Base-by-base conservation (phyloP, 2,113 vertebrate species). In the Strix uralensis region DNA sequence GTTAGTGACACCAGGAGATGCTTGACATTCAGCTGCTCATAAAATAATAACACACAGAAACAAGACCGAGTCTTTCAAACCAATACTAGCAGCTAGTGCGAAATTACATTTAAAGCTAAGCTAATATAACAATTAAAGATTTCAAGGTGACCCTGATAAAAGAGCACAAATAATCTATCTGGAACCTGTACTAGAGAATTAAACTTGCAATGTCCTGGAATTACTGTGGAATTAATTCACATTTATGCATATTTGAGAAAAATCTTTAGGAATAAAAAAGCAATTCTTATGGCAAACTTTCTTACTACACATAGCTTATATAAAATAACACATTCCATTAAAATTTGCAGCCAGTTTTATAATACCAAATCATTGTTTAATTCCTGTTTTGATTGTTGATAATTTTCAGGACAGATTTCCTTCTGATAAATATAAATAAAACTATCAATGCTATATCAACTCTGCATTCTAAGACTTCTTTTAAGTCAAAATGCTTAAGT, bases 11-110 rank as follows among this genome's bases (percentile, higher is more conserved):
- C 27, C 44, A 85, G 54, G 69, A 96, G 62, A 91, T 38, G 51
- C 38, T 89, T 95, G 91, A 84, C 78, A 89, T 92, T 96, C 92
- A 93, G 18, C 61, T 75, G 40, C 44, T 94, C 78, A 87, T 92
- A 89, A 95, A 95, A 85, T 69, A 74, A 49, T 29, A 87, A 79
- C 44, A 72, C 66, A 86, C 42, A 85, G 77, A 80, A 91, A 91
- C 52, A 85, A 81, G 52, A 61, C 57, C 42, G 46, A 85, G 30
- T 92, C 44, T 82, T 92, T 91, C 61, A 91, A 91, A 61, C 15
- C 3, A 13, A 65, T 89, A 57, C 57, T 57, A 82, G 54, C 16
- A 88, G 69, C 52, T 75, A 70, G 49, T 44, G 46, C 27, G 69
- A 84, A 96, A 93, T 92, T 75, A 11, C 46, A 49, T 84, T 93